Base-by-base conservation (phyloP, 2,888 invertebrate genomes). In the Macrophya alboannulata region DNA sequence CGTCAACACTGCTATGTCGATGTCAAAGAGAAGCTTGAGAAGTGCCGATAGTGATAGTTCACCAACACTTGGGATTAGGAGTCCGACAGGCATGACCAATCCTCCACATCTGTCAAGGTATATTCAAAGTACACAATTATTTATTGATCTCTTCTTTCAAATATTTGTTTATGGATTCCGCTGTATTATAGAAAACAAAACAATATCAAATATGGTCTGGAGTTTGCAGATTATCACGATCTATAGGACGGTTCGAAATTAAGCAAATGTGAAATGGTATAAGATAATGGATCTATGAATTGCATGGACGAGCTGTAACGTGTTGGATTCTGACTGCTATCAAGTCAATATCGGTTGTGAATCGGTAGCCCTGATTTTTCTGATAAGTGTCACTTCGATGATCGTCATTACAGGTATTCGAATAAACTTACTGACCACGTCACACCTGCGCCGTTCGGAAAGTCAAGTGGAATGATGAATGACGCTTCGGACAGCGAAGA, bases 401-500 rank as follows among this genome's bases (percentile, higher is more conserved):
- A 81, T 62, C 21, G 12, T 62, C 17, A 40, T 62, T 4, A 40
- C 25, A 81, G 81, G 31, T 81, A 81, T 81, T 81, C 81, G 15
- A 81, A 62, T 43, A 43, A 62, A 51, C 59, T 81, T 21, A 40
- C 25, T 21, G 81, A 81, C 21, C 81, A 81, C 62, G 59, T 43
- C 5, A 21, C 40, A 62, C 62, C 83, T 15, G 68, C 31, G 55
- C 86, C 89, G 37, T 88, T 88, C 86, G 87, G 88, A 55, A 89
- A 90, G 87, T 84, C 88, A 1, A 87, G 90, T 84, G 89, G 88
- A 51, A 87, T 92, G 10, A 90, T 90, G 43, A 91, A 91, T 85
- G 92, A 93, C 86, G 91, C 90, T 0, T 91, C 92, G 0, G 93
- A 93, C 48, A 93, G 92, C 83, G 93, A 93, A 12, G 93, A 93